These are phyloP conservation scores for Oopsacas minuta DNA, from an alignment of 37 sponge, comb jelly and placozoan genomes.

Conservation along the genomic window DNA sequence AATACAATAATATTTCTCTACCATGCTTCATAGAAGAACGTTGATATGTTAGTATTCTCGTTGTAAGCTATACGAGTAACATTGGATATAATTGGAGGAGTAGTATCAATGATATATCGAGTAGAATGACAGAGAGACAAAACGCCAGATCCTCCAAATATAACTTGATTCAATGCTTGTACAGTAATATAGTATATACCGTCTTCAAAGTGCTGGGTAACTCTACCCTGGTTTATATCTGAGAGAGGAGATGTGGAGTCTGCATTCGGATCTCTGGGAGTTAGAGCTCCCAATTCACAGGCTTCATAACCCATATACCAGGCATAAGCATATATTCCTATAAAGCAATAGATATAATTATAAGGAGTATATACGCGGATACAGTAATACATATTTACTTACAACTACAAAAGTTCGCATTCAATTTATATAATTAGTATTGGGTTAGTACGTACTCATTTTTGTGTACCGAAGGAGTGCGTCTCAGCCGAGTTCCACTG, in stretches of 20 bases:
- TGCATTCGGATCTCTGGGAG: not conserved
- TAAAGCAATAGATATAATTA: too few relatives aligned
- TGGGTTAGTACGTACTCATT: too few relatives aligned
- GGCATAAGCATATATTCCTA: not conserved
- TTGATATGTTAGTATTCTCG: slow-evolving; percentile 21
- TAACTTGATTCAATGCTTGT: slow-evolving; percentile 33
- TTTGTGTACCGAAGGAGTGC: too few relatives aligned
- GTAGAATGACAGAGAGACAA: slow-evolving; percentile 60
- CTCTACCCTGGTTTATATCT: not conserved
- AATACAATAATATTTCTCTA: too few relatives aligned
- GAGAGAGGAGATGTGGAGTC: not conserved
- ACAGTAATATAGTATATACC: slow-evolving; percentile 63
- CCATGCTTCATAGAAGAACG: slow-evolving; percentile 36
- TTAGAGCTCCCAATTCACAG: not conserved
- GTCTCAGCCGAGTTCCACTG: too few relatives aligned
- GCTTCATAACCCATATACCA: not conserved
- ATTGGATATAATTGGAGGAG: slow-evolving; percentile 37
- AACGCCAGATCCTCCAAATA: slow-evolving; percentile 60
- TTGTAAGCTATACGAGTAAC: slow-evolving; percentile 26
- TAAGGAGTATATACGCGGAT: too few relatives aligned
- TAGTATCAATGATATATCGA: slow-evolving; percentile 55
- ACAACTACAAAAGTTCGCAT: too few relatives aligned
- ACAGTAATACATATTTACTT: too few relatives aligned
- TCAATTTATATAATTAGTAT: too few relatives aligned
- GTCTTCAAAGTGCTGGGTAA: slow-evolving; percentile 29